Conservation (phyloP, 64 coral and sea anemone genomes). For the Pocillopora damicornis region DNA sequence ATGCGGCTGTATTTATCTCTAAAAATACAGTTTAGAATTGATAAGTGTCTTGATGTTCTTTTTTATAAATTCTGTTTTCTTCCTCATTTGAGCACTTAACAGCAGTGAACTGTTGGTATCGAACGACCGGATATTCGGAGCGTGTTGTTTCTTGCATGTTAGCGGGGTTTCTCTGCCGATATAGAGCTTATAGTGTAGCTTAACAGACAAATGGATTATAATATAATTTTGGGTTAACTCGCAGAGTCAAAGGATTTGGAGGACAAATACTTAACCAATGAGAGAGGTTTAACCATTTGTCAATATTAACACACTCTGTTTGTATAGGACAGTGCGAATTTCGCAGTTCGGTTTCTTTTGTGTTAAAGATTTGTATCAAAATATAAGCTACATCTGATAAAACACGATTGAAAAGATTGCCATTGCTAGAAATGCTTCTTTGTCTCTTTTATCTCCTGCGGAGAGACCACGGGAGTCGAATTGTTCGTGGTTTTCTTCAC, state of each 20-base stretch:
- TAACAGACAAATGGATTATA: neutral
- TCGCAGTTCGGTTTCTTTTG: neutral
- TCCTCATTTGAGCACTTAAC: neutral
- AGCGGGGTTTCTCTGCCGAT: neutral
- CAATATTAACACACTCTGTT: conserved; percentile 31
- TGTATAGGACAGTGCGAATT: neutral
- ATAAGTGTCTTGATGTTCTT: neutral
- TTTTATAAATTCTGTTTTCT: neutral
- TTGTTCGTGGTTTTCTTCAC: neutral
- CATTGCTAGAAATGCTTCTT: neutral
- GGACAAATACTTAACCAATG: conserved; percentile 10
- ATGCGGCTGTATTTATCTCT: neutral
- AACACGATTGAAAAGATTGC: conserved; percentile 6
- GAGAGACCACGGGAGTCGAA: neutral
- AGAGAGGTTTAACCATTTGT: conserved; percentile 10
- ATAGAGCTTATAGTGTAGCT: neutral
- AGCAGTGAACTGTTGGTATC: neutral
- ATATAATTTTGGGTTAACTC: neutral
- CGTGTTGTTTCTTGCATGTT: neutral
- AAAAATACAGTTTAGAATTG: neutral
- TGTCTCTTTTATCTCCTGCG: neutral
- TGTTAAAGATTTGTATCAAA: conserved; percentile 9
- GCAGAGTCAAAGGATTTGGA: neutral
- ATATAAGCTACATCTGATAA: neutral
- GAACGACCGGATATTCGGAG: neutral